Conservation (phyloP, 2,888 invertebrate species). For the Trachelus tabidus region DNA sequence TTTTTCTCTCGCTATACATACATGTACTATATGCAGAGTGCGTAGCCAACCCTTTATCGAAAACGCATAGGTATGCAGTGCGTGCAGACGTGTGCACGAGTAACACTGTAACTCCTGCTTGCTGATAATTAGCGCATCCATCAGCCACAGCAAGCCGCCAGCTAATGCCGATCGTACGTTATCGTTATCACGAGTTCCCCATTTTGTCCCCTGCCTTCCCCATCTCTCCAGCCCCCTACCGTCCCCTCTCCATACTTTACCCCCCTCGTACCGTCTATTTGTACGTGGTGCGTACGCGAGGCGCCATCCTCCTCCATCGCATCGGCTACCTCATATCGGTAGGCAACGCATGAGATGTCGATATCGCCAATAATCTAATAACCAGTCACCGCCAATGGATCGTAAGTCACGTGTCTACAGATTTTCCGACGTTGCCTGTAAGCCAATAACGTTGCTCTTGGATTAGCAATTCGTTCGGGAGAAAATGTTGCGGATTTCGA, state of each 20-base stretch:
- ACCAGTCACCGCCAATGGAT: constrained; percentile 62
- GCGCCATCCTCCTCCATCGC: constrained; percentile 46
- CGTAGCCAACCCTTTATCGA: constrained; percentile 32
- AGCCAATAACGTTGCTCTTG: constrained; percentile 38
- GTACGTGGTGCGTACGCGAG: constrained; percentile 7
- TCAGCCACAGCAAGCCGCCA: constrained; percentile 65
- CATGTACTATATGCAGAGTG: not conserved
- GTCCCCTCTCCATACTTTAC: too few species aligned
- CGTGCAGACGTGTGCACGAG: constrained; percentile 44
- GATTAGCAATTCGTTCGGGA: constrained; percentile 38
- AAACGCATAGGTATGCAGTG: constrained; percentile 47
- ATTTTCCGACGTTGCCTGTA: constrained; percentile 43
- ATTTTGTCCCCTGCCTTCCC: constrained; percentile 53
- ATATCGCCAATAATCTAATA: constrained; percentile 66
- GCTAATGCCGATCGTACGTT: constrained; percentile 67
- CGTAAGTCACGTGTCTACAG: constrained; percentile 59
- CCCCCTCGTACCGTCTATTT: constrained; percentile 12
- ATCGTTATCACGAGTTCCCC: constrained; percentile 65
- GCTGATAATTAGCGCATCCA: constrained; percentile 67
- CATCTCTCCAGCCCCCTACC: constrained; percentile 24
- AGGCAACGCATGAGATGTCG: constrained; percentile 55
- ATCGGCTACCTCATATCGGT: constrained; percentile 10
- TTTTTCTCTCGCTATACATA: not conserved
- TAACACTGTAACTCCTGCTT: constrained; percentile 65
- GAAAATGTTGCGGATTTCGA: not conserved